phyloP scores from a whole-genome alignment of 2,113 vertebrate species.

The Heteronetta atricapilla region DNA sequence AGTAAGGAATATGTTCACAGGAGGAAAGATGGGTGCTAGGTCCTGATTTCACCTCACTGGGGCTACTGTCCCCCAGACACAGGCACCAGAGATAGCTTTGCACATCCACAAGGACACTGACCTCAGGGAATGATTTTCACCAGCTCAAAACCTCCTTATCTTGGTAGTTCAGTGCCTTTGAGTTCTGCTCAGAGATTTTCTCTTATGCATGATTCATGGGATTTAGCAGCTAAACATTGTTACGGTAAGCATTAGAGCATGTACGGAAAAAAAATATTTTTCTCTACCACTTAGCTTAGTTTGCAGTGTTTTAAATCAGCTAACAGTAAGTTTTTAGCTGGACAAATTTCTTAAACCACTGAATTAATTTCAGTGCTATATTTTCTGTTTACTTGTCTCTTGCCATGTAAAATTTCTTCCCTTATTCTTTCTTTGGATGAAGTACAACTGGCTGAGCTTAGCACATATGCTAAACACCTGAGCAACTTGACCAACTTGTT shows the following conservation, averaged over 20 bases:
- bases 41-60: not conserved
- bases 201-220: not conserved
- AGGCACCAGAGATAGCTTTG: not conserved
- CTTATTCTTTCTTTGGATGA: not conserved
- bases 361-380: not conserved
- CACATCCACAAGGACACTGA: not conserved
- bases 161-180: not conserved
- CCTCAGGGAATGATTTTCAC: not conserved
- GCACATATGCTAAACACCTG: not conserved
- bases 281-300: not conserved
- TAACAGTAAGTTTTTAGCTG: not conserved
- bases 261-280: not conserved
- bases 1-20: not conserved
- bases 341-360: not conserved
- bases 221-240: not conserved
- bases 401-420: not conserved
- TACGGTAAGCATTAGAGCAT: not conserved
- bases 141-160: not conserved
- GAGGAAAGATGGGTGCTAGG: not conserved
- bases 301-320: not conserved
- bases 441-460: not conserved
- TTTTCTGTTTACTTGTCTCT: not conserved
- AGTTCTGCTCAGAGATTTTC: not conserved
- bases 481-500: slow-evolving; percentile 10
- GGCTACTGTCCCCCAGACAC: not conserved